Evolutionary conservation across 2,888 invertebrate species (phyloP), one percentile per base, ranked within the genome.

Genomic region (Ernsta delagoae): DNA sequence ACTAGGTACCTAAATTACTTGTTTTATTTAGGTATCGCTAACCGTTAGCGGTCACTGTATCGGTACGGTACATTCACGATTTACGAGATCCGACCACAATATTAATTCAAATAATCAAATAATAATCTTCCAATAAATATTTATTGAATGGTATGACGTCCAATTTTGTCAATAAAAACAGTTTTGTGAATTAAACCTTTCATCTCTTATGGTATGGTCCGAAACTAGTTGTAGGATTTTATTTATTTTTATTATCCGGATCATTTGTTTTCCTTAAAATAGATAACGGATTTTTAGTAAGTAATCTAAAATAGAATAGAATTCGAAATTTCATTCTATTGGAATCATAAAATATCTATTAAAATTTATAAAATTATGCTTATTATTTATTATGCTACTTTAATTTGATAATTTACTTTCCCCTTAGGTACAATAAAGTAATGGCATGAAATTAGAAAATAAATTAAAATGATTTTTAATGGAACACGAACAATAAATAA

Each of bases 1-100:
- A 41, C 7, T 41, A 41, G 41, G 12, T 45, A 45, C 12, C 45
- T 45, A 3, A 45, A 45, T 12, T 45, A 45, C n/a, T n/a, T n/a
- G n/a, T 43, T 4, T 43, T 8, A 43, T 43, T 43, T 43, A 43
- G n/a, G n/a, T n/a, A n/a, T 43, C 43, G 43, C 11, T 43, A 11
- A 43, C 43, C 43, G 43, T 43, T 43, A 43, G 43, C 43, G 43
- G 43, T 43, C 43, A 43, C 43, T 43, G 43, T 43, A 43, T 43
- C 43, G 43, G 11, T 43, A 43, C 45, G 5, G 5, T 5, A 7
- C 45, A n/a, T n/a, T n/a, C n/a, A n/a, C 45, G 12, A 45, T 45
- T 45, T 45, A 45, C n/a, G 45, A 45, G 45, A 45, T 45, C 45
- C 45, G 12, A 45, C n/a, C 45, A 45, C n/a, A 45, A 45, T 7